These are phyloP conservation scores for Lagorchestes hirsutus DNA, from an alignment of 2,797 vertebrate species.

Conservation along the genomic window DNA sequence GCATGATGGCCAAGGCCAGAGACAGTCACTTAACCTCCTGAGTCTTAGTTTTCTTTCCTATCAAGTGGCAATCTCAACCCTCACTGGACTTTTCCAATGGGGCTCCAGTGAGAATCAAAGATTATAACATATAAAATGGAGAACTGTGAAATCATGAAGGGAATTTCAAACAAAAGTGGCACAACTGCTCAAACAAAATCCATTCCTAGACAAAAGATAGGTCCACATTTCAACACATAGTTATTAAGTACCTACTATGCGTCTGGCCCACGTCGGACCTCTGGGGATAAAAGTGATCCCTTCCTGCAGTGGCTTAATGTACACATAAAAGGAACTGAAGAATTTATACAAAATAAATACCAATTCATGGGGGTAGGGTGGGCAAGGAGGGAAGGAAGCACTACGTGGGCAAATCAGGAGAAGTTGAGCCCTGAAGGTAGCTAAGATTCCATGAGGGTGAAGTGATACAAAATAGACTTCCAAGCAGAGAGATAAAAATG, in stretches of 20 bases:
- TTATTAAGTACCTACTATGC: neutral
- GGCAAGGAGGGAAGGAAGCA: neutral
- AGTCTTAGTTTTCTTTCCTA: too few species aligned
- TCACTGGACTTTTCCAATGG: too few species aligned
- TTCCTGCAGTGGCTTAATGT: neutral
- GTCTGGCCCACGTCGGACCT: neutral
- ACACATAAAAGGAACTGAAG: neutral
- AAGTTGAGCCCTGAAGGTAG: neutral
- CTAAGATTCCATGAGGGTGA: neutral
- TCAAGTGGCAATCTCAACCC: too few species aligned
- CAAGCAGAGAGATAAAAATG: neutral
- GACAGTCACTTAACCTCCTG: neutral
- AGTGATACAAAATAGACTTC: neutral
- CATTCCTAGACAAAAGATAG: too few species aligned
- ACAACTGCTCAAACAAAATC: too few species aligned
- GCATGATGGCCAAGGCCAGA: neutral
- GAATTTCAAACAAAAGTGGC: too few species aligned
- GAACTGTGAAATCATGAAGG: too few species aligned
- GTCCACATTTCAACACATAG: too few species aligned
- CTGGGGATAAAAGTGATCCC: neutral
- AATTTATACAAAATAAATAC: neutral
- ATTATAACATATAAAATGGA: too few species aligned
- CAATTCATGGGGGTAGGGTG: neutral
- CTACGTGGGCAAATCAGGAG: neutral
- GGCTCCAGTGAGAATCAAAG: too few species aligned